phyloP scores from a whole-genome alignment of 2,888 invertebrate genomes.

The Kryphioiulus occultus region DNA sequence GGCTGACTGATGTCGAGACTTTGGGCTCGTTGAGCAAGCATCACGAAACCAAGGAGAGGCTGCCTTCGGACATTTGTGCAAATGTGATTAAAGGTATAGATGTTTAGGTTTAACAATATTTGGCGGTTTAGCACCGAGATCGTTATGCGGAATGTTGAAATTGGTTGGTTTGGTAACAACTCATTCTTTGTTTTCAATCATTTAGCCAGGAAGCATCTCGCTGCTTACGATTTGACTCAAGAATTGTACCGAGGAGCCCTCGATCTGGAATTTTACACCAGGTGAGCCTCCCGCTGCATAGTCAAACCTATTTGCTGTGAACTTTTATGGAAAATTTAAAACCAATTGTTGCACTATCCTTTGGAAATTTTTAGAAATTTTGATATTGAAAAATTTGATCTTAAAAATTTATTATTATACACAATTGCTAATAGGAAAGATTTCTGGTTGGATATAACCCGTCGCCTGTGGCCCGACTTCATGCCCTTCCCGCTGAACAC shows the following conservation, averaged over 20 bases:
- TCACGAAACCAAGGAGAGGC: conserved; percentile 74
- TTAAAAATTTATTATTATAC: conserved; percentile 52
- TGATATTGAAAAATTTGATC: neutral
- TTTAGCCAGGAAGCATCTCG: conserved; percentile 74
- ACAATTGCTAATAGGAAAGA: conserved; percentile 67
- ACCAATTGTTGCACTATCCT: neutral
- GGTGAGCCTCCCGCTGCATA: conserved; percentile 63
- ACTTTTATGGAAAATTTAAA: too few species aligned
- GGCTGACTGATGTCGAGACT: conserved; percentile 74
- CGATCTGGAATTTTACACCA: conserved; percentile 82
- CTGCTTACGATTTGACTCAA: conserved; percentile 78
- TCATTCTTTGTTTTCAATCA: conserved; percentile 47
- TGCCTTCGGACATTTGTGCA: conserved; percentile 73
- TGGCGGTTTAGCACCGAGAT: too few species aligned
- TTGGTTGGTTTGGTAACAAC: too few species aligned
- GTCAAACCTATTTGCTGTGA: too few species aligned
- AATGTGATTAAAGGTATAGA: conserved; percentile 67
- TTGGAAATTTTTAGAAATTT: neutral
- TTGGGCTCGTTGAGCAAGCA: conserved; percentile 75
- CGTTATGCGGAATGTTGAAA: too few species aligned
- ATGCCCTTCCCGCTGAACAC: conserved; percentile 78
- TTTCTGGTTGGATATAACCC: conserved; percentile 84
- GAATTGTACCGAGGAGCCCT: conserved; percentile 82
- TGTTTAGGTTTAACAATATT: too few species aligned
- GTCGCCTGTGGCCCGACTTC: conserved; percentile 81